phyloP scores from a whole-genome alignment of 2,113 vertebrate genomes.

The Aptenodytes forsteri region DNA sequence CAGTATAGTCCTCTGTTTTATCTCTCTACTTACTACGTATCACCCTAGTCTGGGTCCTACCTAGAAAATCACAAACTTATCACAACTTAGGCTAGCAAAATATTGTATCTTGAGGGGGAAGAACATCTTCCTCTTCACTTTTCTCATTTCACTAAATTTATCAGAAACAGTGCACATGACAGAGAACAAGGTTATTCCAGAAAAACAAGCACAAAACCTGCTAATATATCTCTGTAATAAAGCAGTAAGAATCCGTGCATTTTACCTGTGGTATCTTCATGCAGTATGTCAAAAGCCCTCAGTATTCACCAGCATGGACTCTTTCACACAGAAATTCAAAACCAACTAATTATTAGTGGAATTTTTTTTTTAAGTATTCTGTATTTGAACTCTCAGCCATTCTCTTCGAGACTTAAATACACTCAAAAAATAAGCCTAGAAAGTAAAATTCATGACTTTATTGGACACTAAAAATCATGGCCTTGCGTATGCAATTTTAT shows the following conservation, averaged over 20 bases:
- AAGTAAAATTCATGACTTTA: neutral
- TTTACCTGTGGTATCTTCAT: neutral
- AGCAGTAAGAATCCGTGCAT: neutral
- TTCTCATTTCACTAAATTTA: neutral
- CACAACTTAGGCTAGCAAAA: neutral
- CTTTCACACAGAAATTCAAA: neutral
- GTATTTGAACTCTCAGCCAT: neutral
- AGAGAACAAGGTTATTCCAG: neutral
- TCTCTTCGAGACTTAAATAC: neutral
- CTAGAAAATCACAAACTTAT: neutral
- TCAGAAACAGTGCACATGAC: neutral
- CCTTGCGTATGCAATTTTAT: neutral
- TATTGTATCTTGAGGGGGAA: fast-evolving
- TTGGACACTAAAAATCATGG: neutral
- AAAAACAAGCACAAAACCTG: neutral
- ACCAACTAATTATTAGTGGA: neutral
- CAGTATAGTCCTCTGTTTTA: neutral
- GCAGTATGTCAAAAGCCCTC: neutral
- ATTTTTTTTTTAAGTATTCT: neutral
- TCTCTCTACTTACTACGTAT: fast-evolving
- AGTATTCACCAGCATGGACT: neutral
- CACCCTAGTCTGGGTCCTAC: neutral
- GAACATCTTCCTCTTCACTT: neutral
- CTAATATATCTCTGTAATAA: neutral
- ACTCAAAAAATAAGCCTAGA: neutral